Base-by-base conservation (phyloP, 2,888 invertebrate species). In the Lypha dubia region DNA sequence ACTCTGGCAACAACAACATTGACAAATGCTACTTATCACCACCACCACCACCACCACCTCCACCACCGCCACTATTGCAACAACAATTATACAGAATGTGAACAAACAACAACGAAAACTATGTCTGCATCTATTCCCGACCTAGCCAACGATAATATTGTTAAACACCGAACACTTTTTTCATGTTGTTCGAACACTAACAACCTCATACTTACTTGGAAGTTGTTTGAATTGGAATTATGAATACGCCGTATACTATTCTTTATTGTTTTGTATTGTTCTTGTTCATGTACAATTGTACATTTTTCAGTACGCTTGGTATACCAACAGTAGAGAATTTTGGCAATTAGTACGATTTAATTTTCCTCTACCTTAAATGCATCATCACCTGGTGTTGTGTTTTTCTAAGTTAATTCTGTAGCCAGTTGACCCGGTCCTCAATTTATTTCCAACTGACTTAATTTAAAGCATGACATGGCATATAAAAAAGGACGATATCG, bases 141-240 rank as follows among this genome's bases (percentile, higher is more conserved):
- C 90, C 90, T 90, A 90, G 88, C 88, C 90, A 89, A 89, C 89
- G 88, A 89, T 88, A 90, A 87, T 90, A 89, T 90, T 90, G 87
- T 86, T 87, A 84, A 82, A 82, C 83, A 68, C 49, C 75, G 49
- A 56, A 41, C 65, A 24, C n/a, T n/a, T n/a, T n/a, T 44, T 58
- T 58, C 22, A 5, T 2, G 11, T 58, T 28, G 38, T 38, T 65
- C n/a, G 32, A 35, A 38, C 22, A 22, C 15, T 22, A 22, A 41
- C 63, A 35, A 22, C 41, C n/a, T n/a, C n/a, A n/a, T n/a, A 62
- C 75, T n/a, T n/a, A 79, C 35, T 70, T 22, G 13, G 60, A n/a
- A 22, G 38, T 49, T 51, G 38, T 60, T 74, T 49, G 74, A 20
- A 41, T 60, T 67, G 32, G n/a, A 46, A 44, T 63, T 53, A 32